phyloP scores from a whole-genome alignment of 2,113 vertebrate genomes.

The Lichenostomus cassidix region DNA sequence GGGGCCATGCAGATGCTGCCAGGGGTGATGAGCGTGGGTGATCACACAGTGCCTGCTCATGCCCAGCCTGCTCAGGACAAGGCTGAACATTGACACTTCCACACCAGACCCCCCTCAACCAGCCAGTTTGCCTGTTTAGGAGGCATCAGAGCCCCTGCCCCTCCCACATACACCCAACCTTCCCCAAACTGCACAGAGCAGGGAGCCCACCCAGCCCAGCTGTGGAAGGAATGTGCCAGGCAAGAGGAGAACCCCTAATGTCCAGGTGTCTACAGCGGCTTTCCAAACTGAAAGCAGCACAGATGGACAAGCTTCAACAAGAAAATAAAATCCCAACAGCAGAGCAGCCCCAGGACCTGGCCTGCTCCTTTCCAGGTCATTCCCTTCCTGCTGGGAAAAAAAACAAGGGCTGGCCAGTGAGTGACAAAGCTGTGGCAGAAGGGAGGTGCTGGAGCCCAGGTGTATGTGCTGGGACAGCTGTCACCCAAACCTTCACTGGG shows the following conservation, averaged over 20 bases:
- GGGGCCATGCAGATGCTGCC: rapidly evolving
- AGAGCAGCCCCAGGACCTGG: neutral
- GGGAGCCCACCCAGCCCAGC: neutral
- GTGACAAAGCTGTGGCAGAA: neutral
- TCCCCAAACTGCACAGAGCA: rapidly evolving
- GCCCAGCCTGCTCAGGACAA: neutral
- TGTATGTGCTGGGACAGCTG: rapidly evolving
- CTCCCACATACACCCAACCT: neutral
- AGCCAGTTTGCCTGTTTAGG: neutral
- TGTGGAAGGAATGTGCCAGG: rapidly evolving
- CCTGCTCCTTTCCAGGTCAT: neutral
- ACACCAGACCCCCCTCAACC: neutral
- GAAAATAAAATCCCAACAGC: neutral
- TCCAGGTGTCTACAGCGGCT: neutral
- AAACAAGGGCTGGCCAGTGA: neutral
- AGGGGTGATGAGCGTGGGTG: rapidly evolving
- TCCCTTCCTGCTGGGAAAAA: neutral
- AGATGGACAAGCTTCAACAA: neutral
- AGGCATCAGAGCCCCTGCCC: neutral
- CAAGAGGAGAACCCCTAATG: neutral
- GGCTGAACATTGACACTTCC: neutral
- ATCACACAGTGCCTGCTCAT: rapidly evolving
- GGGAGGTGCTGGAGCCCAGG: neutral
- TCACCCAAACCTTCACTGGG: neutral
- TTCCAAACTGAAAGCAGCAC: neutral